These are phyloP conservation scores for Apantesis nais DNA, from an alignment of 2,888 invertebrate species.

Conservation along the genomic window DNA sequence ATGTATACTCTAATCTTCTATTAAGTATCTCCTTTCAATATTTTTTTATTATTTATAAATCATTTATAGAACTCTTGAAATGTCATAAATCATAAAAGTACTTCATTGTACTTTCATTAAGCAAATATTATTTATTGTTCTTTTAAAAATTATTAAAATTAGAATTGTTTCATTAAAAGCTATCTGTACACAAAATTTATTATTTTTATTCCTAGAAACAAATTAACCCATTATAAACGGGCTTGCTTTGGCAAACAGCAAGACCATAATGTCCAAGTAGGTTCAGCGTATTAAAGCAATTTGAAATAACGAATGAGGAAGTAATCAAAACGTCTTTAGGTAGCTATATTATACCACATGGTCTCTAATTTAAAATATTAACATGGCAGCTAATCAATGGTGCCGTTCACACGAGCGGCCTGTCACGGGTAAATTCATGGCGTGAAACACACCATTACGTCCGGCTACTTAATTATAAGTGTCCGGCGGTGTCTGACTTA, in stretches of 20 bases:
- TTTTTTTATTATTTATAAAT: not conserved
- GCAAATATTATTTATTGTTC: not conserved
- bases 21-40: not conserved
- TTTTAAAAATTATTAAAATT: not conserved
- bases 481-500: conserved; percentile 20
- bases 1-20: not conserved
- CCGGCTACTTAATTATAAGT: conserved; percentile 47
- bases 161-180: not conserved
- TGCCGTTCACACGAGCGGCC: conserved; percentile 34
- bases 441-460: conserved; percentile 41
- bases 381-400: conserved; percentile 35
- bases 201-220: not conserved
- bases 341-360: conserved; percentile 4
- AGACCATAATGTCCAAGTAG: not conserved
- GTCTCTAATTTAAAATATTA: conserved; percentile 25
- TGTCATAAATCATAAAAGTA: not conserved
- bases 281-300: not conserved
- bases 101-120: not conserved
- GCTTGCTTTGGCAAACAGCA: not conserved
- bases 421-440: conserved; percentile 38
- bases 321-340: conserved; percentile 6
- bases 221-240: not conserved
- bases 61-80: no score
- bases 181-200: not conserved
- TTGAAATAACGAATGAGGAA: conserved; percentile 1